Evolutionary conservation across 2,797 vertebrate species (phyloP), one percentile per base, ranked within the genome.

Genomic region (Rousettus madagascariensis): DNA sequence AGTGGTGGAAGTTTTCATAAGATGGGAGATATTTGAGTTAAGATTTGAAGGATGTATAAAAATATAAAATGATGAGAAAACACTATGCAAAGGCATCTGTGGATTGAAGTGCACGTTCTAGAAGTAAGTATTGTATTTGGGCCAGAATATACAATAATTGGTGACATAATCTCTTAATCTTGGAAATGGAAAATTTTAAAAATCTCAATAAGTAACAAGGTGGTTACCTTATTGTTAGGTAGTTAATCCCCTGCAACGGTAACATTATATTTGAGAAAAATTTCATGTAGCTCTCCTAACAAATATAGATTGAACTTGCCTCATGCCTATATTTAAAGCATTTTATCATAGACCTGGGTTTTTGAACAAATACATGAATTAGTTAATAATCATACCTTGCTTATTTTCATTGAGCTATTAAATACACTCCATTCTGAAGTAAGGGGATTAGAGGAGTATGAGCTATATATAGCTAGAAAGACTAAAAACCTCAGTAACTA

Each of bases 401-500:
- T 43, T 87, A 49, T 68, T 91, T 90, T 84, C 51, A 90, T 61
- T 43, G 13, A 77, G 0, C 49, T 82, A 5, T 19, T 53, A 88
- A 85, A 79, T 96, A 83, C 12, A 43, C 1, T 3, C n/a, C 7
- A 61, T 8, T 68, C 63, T 89, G 94, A 94, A 79, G 41, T 68
- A 94, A 86, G 33, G 55, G 57, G 3, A 85, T 86, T 78, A 95
- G 94, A 93, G 78, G 33, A 86, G 72, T 66, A 0, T 0, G 53
- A 59, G 51, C 92, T 94, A 88, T 96, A 61, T 86, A 68, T 0
- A 5, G 83, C 36, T 28, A 77, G 94, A 95, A 97, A 98, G 88
- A 91, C 93, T 61, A 63, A 86, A 98, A 96, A 74, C 41, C 91
- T 96, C 90, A 97, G 88, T 86, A 90, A 83, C 59, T 17, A 36